phyloP scores from a whole-genome alignment of 37 sponge, comb jelly and placozoan genomes.

The Eunapius fragilis region DNA sequence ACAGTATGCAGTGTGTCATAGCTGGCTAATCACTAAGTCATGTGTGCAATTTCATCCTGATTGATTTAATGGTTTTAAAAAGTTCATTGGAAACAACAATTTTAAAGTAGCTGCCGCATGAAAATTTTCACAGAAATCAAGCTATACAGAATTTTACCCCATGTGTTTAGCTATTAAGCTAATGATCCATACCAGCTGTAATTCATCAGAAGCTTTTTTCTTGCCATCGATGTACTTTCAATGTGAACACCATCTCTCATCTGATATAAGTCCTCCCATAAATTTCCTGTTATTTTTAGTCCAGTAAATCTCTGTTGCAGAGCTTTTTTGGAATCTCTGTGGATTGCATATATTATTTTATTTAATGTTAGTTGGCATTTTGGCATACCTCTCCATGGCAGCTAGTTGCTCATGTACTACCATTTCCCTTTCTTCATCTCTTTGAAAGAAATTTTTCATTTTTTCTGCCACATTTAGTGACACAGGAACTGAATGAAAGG shows the following conservation, averaged over 20 bases:
- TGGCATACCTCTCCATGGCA: slow-evolving; percentile 64
- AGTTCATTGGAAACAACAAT: too few relatives aligned
- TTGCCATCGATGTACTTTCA: slow-evolving; percentile 73
- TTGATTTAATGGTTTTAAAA: too few relatives aligned
- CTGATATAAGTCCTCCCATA: slow-evolving; percentile 43
- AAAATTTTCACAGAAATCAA: too few relatives aligned
- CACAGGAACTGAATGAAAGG: background rate
- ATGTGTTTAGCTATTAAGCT: background rate
- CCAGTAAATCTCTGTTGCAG: slow-evolving; percentile 43
- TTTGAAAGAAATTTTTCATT: slow-evolving; percentile 1
- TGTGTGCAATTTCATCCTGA: too few relatives aligned
- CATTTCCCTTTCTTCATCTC: slow-evolving; percentile 29
- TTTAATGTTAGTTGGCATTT: background rate
- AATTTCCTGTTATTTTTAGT: slow-evolving; percentile 31
- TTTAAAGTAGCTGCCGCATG: too few relatives aligned
- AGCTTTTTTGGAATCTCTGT: slow-evolving; percentile 51
- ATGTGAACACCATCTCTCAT: slow-evolving; percentile 71
- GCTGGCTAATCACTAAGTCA: too few relatives aligned
- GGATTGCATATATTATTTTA: background rate
- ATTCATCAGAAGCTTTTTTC: slow-evolving; percentile 71
- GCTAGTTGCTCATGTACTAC: slow-evolving; percentile 73
- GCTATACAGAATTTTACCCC: too few relatives aligned
- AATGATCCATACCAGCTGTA: slow-evolving; percentile 70
- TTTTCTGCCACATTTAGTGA: slow-evolving; percentile 13
- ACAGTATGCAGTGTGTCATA: background rate